These are phyloP conservation scores for Reticulitermes speratus DNA, from an alignment of 1,140 invertebrate species.

Conservation along the genomic window DNA sequence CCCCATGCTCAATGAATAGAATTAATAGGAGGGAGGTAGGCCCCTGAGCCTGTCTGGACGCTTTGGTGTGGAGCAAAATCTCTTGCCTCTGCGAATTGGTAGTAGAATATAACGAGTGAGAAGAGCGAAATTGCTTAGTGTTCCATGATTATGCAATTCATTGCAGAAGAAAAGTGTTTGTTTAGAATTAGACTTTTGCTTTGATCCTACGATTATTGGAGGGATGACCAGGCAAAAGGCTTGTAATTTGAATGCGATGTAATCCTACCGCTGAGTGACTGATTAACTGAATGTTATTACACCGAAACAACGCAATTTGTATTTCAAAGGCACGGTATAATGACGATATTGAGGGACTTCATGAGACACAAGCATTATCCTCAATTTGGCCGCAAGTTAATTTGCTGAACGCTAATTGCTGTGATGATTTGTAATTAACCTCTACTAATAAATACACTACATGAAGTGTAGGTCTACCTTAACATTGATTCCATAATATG, in stretches of 20 bases:
- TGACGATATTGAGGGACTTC: background rate
- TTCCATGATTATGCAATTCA: background rate
- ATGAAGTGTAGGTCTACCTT: background rate
- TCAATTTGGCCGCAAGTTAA: background rate
- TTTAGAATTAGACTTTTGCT: background rate
- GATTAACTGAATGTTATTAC: background rate
- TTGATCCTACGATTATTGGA: background rate
- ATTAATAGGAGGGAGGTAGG: too few relatives aligned
- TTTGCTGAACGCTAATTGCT: background rate
- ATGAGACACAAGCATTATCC: background rate
- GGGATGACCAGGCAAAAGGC: background rate
- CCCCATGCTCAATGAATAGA: too few relatives aligned
- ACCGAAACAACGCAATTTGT: background rate
- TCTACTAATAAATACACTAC: background rate
- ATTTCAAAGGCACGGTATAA: background rate
- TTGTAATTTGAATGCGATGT: background rate
- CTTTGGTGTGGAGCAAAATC: too few relatives aligned
- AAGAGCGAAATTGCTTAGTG: too few relatives aligned
- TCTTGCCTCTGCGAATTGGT: too few relatives aligned
- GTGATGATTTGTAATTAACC: background rate
- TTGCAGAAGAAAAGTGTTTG: background rate
- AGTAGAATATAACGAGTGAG: too few relatives aligned
- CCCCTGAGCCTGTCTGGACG: too few relatives aligned
- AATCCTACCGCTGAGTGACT: background rate
- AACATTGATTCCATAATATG: too few relatives aligned